A percentile compares a stretch with the other conserved stretches of the same genome.
These are phyloP conservation scores for Lycocerus yunnanus DNA, from an alignment of 2,888 invertebrate species.

Conservation along the genomic window DNA sequence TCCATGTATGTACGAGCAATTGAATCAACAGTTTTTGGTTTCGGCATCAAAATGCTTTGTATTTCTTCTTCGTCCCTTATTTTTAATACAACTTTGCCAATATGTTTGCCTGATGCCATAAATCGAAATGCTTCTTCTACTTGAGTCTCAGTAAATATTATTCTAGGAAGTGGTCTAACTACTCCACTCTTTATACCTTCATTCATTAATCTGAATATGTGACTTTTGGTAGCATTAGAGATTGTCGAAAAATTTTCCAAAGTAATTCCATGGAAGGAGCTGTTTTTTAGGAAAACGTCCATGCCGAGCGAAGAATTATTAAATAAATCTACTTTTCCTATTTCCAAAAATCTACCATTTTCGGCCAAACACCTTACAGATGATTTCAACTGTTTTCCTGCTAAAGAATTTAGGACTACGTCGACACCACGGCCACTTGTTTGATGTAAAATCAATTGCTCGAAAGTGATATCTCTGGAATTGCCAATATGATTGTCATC, in stretches of 20 bases:
- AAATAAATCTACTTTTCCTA: slow-evolving; percentile 96
- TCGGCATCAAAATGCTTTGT: slow-evolving; percentile 56
- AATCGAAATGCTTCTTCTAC: slow-evolving; percentile 91
- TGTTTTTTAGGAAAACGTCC: slow-evolving; percentile 94
- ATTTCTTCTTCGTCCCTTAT: slow-evolving; percentile 82
- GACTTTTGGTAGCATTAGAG: slow-evolving; percentile 70
- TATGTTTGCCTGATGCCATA: slow-evolving; percentile 97
- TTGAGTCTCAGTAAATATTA: slow-evolving; percentile 84
- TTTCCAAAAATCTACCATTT: slow-evolving; percentile 96
- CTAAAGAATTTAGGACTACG: slow-evolving; percentile 91
- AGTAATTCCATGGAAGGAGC: slow-evolving; percentile 95
- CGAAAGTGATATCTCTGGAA: slow-evolving; percentile 90
- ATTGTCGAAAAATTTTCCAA: slow-evolving; percentile 90
- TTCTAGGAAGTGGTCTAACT: slow-evolving; percentile 86
- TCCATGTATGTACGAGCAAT: slow-evolving; percentile 86
- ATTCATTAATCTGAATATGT: slow-evolving; percentile 76
- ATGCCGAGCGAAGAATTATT: slow-evolving; percentile 90
- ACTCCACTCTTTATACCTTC: slow-evolving; percentile 89
- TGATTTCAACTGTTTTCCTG: slow-evolving; percentile 94
- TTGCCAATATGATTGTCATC: slow-evolving; percentile 84
- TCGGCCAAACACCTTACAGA: slow-evolving; percentile 89
- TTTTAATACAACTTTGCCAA: slow-evolving; percentile 94
- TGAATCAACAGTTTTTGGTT: slow-evolving; percentile 70
- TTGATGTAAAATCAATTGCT: slow-evolving; percentile 81
- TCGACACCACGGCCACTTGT: slow-evolving; percentile 93